Base-by-base conservation (phyloP, 2,888 invertebrate genomes). In the Bellardia pandia region DNA sequence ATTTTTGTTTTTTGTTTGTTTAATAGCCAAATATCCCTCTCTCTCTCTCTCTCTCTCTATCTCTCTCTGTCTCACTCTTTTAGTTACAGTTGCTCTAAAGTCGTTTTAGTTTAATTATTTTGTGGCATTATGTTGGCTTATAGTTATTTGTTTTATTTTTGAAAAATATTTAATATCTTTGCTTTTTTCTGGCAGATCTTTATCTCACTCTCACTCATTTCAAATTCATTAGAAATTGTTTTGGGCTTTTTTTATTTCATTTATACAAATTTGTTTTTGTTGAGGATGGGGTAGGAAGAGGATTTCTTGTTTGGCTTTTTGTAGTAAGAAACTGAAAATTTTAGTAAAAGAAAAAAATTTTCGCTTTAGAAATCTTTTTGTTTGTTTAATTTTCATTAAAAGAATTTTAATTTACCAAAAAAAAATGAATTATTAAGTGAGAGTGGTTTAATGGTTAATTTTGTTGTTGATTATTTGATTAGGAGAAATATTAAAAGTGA, bases 281-380 rank as follows among this genome's bases (percentile, higher is more conserved):
- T 30, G 40, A 37, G 60, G 37, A 40, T 33, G 64, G 64, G 58
- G 48, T 33, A 14, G 78, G 81, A 14, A 64, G 53, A 40, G 14
- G 14, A 51, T 71, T 77, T 45, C 23, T 33, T 72, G 40, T 14
- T 74, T 42, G 30, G 42, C 40, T 58, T 72, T 74, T 64, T 45
- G 82, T 33, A 48, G 75, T 4, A 53, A 69, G 42, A 72, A 60
- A 74, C 85, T 87, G 87, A 71, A 87, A 87, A 85, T 87, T 85
- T 87, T 74, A 75, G n/a, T 37, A 81, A 69, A 77, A 80, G 9
- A 23, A 69, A 87, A 77, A 76, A 68, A 72, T 48, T 71, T 83
- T 84, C 75, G 5, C n/a, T 87, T 85, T 85, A 85, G 78, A 85
- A 77, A 85, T 74, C 53, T 48, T 16, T 23, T 72, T 33, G 30